Evolutionary conservation across 2,888 invertebrate genomes (phyloP).

Genomic region (Apomyelois bistriatella): DNA sequence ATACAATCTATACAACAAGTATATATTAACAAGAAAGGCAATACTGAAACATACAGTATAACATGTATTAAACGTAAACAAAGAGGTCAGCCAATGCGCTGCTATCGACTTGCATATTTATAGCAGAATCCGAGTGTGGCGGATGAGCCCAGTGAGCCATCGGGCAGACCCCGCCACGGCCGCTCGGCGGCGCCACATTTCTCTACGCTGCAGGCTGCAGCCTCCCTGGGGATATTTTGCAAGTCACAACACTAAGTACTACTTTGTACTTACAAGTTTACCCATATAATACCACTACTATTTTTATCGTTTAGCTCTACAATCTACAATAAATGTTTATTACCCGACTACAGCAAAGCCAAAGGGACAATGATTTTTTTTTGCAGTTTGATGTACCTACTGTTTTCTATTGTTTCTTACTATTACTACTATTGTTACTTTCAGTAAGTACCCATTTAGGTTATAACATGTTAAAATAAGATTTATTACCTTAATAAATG

Average conservation of each 20-base stretch:
- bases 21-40: not conserved
- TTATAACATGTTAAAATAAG: too few species aligned
- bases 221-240: not conserved
- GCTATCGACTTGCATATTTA: constrained; percentile 59
- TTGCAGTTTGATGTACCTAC: too few species aligned
- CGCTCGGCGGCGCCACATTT: not conserved
- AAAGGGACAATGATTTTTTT: too few species aligned
- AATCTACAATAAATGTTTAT: too few species aligned
- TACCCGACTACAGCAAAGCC: too few species aligned
- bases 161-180: not conserved
- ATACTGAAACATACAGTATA: constrained; percentile 11
- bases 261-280: not conserved
- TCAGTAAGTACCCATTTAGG: too few species aligned
- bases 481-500: too few species aligned
- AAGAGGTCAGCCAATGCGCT: constrained; percentile 41
- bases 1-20: not conserved
- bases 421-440: too few species aligned
- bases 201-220: not conserved
- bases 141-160: constrained; percentile 18
- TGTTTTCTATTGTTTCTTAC: too few species aligned
- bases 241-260: not conserved
- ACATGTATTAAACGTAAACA: constrained; percentile 27
- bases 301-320: too few species aligned
- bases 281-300: not conserved
- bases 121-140: constrained; percentile 36